These are phyloP conservation scores for Mesorhabditis sp. DNA, from an alignment of 2,888 invertebrate species.

Conservation along the genomic window DNA sequence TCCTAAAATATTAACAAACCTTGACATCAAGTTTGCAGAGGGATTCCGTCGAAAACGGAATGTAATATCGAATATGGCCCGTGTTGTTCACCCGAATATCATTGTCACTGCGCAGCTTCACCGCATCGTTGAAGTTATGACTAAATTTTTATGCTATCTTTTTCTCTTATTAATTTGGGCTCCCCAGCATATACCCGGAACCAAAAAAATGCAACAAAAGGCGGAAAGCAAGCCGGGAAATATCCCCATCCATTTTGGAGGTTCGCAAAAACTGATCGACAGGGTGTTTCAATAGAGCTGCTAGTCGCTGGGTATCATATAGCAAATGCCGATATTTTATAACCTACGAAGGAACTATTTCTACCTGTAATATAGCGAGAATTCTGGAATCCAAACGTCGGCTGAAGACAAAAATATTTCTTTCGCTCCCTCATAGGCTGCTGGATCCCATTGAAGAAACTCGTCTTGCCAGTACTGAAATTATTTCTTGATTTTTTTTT, in stretches of 20 bases:
- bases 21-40: constrained; percentile 56
- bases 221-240: too few species aligned
- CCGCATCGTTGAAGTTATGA: constrained; percentile 52
- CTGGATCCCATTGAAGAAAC: constrained; percentile 55
- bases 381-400: constrained; percentile 57
- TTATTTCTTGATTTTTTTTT: not conserved
- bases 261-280: too few species aligned
- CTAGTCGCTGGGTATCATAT: not conserved
- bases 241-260: too few species aligned
- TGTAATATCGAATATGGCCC: constrained; percentile 54
- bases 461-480: constrained; percentile 57
- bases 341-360: not conserved
- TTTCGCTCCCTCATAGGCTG: constrained; percentile 52
- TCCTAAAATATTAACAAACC: constrained; percentile 18
- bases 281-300: too few species aligned
- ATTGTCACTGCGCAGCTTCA: constrained; percentile 54
- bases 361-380: constrained; percentile 51
- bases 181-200: too few species aligned
- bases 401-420: constrained; percentile 53
- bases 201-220: too few species aligned
- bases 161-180: not conserved
- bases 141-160: constrained; percentile 30
- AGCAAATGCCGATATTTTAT: not conserved
- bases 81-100: constrained; percentile 56
- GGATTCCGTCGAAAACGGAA: constrained; percentile 52